Base-by-base conservation (phyloP, 2,113 vertebrate genomes). In the Xiphophorus couchianus region DNA sequence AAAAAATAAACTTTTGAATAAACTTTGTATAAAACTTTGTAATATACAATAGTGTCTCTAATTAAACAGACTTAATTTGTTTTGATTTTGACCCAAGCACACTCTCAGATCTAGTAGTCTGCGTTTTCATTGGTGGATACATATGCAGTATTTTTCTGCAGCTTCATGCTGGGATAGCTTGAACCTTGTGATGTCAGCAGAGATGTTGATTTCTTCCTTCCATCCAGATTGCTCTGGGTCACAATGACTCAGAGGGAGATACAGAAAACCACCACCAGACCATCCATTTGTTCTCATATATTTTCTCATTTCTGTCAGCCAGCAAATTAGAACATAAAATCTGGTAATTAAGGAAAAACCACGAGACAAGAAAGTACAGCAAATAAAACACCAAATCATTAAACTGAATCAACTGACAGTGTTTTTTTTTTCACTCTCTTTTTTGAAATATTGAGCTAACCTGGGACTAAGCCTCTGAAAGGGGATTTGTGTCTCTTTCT, bases 1-100 rank as follows among this genome's bases (percentile, higher is more conserved):
- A 44, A 15, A 14, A 14, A 44, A 44, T 5, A 44, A 42, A 35
- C 35, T 37, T 33, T 37, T 37, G 35, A 37, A 37, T 9, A 37
- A 37, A 37, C 35, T 37, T 37, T 37, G 9, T 37, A 10, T 11
- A 2, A 2, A 37, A 37, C 35, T 37, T 37, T 37, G 2, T 37
- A 37, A 37, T 10, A 44, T 15, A 4, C 42, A 44, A 15, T 14
- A 44, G 42, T 44, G 42, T 44, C 42, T 44, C 42, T 44, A 14
- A 44, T 44, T 15, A 44, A 14, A 44, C 42, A 75, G 31, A 65
- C 60, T 68, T 88, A 29, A 69, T 82, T 80, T 83, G 80, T 64
- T 89, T 72, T 77, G 61, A 69, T 89, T 65, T 94, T 90, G 86
- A 91, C 90, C 84, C 93, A 87, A 90, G 10, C 82, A 94, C 91